Evolutionary conservation across 2,113 vertebrate species (phyloP).

Genomic region (Casuarius casuarius): DNA sequence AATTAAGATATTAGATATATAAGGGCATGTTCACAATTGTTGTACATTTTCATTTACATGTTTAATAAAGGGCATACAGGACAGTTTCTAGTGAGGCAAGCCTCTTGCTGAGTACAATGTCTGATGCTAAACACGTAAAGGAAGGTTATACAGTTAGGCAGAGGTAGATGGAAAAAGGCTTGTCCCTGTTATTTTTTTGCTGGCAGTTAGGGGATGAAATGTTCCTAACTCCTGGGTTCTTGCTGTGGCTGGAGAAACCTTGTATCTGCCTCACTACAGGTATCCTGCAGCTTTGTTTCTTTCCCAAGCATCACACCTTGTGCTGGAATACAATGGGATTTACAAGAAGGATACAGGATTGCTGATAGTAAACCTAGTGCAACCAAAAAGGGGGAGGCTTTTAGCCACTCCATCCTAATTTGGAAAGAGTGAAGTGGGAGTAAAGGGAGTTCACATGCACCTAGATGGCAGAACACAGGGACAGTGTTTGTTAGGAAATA

Average conservation of each 20-base stretch:
- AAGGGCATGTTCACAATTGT: not conserved
- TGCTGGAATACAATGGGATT: not conserved
- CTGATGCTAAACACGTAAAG: not conserved
- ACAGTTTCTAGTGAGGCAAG: not conserved
- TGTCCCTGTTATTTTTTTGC: not conserved
- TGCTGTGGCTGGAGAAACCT: not conserved
- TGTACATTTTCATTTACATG: not conserved
- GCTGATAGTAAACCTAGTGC: not conserved
- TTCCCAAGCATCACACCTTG: not conserved
- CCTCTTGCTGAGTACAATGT: not conserved
- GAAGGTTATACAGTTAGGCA: not conserved
- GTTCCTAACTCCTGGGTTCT: not conserved
- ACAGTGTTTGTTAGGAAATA: not conserved
- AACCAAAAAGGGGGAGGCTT: not conserved
- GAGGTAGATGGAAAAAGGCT: not conserved
- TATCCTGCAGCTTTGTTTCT: not conserved
- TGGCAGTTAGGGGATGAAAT: not conserved
- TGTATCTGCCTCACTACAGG: not conserved
- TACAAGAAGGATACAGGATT: not conserved
- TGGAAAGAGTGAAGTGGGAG: not conserved
- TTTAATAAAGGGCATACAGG: not conserved
- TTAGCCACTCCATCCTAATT: not conserved
- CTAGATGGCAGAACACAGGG: not conserved
- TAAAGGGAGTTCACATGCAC: not conserved
- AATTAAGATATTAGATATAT: not conserved